phyloP scores from a whole-genome alignment of 2,888 invertebrate genomes.

The Gandaritis pyraliata region DNA sequence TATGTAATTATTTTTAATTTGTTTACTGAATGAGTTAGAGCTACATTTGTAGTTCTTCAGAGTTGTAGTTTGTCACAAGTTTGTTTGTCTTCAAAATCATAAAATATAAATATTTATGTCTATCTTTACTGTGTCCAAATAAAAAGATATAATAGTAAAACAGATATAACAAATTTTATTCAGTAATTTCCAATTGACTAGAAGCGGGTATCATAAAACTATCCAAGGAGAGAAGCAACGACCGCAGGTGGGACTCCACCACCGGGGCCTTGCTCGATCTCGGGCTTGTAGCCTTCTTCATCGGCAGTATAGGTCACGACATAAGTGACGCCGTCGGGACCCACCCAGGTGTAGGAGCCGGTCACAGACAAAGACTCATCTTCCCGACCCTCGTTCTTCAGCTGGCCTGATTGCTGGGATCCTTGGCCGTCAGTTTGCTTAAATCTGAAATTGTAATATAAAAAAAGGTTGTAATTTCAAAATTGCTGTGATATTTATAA shows the following conservation, averaged over 20 bases:
- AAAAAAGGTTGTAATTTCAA: too few relatives aligned
- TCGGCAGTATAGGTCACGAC: constrained; percentile 80
- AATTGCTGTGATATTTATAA: too few relatives aligned
- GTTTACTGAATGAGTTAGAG: too few relatives aligned
- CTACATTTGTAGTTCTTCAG: too few relatives aligned
- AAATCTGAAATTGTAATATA: constrained; percentile 21
- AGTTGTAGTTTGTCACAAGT: too few relatives aligned
- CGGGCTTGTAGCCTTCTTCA: constrained; percentile 59
- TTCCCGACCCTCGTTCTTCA: constrained; percentile 73
- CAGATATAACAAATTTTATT: constrained; percentile 28
- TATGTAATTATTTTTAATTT: too few relatives aligned
- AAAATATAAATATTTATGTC: too few relatives aligned
- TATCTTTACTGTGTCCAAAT: too few relatives aligned
- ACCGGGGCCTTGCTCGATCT: constrained; percentile 59
- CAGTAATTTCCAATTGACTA: constrained; percentile 30
- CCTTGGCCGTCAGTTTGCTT: constrained; percentile 34
- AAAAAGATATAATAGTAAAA: constrained; percentile 1
- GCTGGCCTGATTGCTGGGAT: constrained; percentile 64
- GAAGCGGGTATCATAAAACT: constrained; percentile 32
- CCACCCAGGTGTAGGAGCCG: constrained; percentile 77
- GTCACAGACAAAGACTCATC: constrained; percentile 70
- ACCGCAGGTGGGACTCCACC: constrained; percentile 61
- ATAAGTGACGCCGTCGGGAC: constrained; percentile 73
- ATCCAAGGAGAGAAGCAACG: constrained; percentile 66
- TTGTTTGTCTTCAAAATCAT: too few relatives aligned